Base-by-base conservation (phyloP, 2,113 vertebrate species). In the Camelus dromedarius region DNA sequence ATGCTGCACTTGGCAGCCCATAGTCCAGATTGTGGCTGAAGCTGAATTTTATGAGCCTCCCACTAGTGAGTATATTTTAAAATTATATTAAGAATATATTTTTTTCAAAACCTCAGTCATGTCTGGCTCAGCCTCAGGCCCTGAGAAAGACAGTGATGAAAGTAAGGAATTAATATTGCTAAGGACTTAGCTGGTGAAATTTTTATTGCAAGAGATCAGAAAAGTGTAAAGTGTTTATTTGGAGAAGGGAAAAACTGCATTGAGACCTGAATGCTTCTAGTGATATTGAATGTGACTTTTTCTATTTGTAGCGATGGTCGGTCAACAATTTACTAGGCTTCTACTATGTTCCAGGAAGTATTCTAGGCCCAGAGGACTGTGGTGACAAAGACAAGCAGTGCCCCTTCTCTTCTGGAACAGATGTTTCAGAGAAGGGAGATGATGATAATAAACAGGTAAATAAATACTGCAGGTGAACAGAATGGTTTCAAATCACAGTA, bases 21-120 rank as follows among this genome's bases (percentile, higher is more conserved):
- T 97, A 97, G 97, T 98, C 98, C 98, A 98, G 98, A 99, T 97
- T 98, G 98, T 98, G 98, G 97, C 97, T 98, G 98, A 98, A 98
- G 92, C 97, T 98, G 98, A 98, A 98, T 98, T 98, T 99, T 98
- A 98, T 98, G 98, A 98, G 98, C 96, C 94, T 98, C 98, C 81
- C 97, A 97, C 98, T 97, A 97, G 98, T 98, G 98, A 98, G 95
- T 96, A 97, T 98, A 98, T 98, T 98, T 98, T 98, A 97, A 98
- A 98, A 98, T 97, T 96, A 50, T 91, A 95, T 95, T 96, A 97
- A 97, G 96, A 96, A 93, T 94, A 48, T 70, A 66, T 69, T 95
- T 83, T 32, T 32, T 96, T 91, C 91, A 82, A 98, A 92, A 86
- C 89, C 93, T 96, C 96, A 92, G 83, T 85, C 73, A 70, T 94